Percentiles rank a stretch among this genome's conserved stretches.
These are phyloP conservation scores for Procambarus clarkii DNA, from an alignment of 1,140 invertebrate species.

Conservation along the genomic window DNA sequence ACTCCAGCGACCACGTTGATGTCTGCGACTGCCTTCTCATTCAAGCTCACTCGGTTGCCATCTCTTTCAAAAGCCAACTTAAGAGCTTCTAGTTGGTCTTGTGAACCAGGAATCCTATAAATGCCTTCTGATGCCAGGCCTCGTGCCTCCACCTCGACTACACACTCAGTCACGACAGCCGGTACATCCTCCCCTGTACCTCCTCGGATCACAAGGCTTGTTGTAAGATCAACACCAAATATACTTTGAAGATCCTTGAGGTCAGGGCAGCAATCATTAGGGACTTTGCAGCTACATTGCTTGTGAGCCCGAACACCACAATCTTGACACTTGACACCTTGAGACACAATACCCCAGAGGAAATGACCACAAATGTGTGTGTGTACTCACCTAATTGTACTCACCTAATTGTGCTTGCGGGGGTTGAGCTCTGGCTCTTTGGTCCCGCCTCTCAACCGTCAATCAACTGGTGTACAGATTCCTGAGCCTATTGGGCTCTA, in stretches of 20 bases:
- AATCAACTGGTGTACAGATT: too few relatives aligned
- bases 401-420: too few relatives aligned
- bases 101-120: slow-evolving; percentile 91
- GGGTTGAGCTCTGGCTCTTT: too few relatives aligned
- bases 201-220: slow-evolving; percentile 78
- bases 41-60: slow-evolving; percentile 87
- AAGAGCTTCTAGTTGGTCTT: slow-evolving; percentile 90
- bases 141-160: slow-evolving; percentile 88
- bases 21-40: slow-evolving; percentile 84
- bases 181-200: slow-evolving; percentile 78
- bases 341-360: slow-evolving; percentile 94
- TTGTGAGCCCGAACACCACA: slow-evolving; percentile 91
- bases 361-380: slow-evolving; percentile 97
- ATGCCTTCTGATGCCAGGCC: slow-evolving; percentile 90
- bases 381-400: too few relatives aligned
- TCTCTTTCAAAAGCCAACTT: slow-evolving; percentile 90
- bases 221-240: slow-evolving; percentile 93
- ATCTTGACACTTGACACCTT: slow-evolving; percentile 93
- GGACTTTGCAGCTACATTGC: slow-evolving; percentile 90
- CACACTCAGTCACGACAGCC: slow-evolving; percentile 89
- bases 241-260: slow-evolving; percentile 83
- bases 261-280: slow-evolving; percentile 90
- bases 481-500: too few relatives aligned
- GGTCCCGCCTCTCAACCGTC: too few relatives aligned
- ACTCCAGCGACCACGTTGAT: slow-evolving; percentile 92